phyloP scores from a whole-genome alignment of 1,140 invertebrate species.

The Acromyrmex charruanus region DNA sequence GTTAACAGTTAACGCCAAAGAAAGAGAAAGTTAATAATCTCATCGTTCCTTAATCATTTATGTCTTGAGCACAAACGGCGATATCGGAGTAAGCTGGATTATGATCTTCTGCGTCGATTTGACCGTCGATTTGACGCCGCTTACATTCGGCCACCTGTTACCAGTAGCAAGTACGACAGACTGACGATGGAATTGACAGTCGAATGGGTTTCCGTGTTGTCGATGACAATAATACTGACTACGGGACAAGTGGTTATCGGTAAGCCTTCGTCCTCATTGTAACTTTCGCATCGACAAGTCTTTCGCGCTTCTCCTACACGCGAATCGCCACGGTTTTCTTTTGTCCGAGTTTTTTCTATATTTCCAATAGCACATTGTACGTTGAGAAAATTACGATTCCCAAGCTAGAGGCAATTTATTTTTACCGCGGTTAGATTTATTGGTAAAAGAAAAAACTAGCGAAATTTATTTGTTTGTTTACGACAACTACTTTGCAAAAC shows the following conservation, averaged over 20 bases:
- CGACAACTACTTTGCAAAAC: slow-evolving; percentile 53
- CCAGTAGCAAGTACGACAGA: slow-evolving; percentile 12
- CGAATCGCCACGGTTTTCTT: slow-evolving; percentile 1
- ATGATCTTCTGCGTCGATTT: slow-evolving; percentile 34
- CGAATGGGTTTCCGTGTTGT: not conserved
- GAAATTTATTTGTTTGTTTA: slow-evolving; percentile 64
- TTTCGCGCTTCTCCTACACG: not conserved
- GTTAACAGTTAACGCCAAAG: not conserved
- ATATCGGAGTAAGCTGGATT: slow-evolving; percentile 4
- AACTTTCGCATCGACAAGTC: slow-evolving; percentile 3
- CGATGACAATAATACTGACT: slow-evolving; percentile 13
- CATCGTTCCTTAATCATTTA: not conserved
- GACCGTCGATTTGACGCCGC: not conserved
- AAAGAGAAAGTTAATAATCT: slow-evolving; percentile 1
- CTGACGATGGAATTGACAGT: slow-evolving; percentile 2
- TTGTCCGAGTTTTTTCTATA: not conserved
- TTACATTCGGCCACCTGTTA: slow-evolving; percentile 54
- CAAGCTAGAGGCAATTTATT: slow-evolving; percentile 30
- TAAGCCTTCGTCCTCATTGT: not conserved
- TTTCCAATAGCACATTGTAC: not conserved
- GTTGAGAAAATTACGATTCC: slow-evolving; percentile 22
- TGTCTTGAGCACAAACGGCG: not conserved
- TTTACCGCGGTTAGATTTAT: slow-evolving; percentile 54
- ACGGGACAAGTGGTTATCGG: slow-evolving; percentile 2
- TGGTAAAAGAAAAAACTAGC: slow-evolving; percentile 20